These are phyloP conservation scores for Dicrostonyx torquatus DNA, from an alignment of 2,797 vertebrate species.

Conservation along the genomic window DNA sequence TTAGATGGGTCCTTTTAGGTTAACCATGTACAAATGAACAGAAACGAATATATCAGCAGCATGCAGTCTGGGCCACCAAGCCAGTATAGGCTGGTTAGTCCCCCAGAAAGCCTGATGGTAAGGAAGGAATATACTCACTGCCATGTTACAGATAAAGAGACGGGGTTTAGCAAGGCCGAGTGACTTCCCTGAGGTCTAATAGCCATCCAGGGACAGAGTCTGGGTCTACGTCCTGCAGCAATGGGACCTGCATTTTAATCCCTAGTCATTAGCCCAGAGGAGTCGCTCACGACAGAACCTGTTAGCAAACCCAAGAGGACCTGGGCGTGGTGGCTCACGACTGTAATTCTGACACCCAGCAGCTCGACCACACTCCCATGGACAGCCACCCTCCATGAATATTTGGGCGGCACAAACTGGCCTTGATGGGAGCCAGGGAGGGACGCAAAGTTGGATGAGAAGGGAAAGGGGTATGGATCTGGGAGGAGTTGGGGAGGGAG, in stretches of 20 bases:
- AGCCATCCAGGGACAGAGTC: not conserved
- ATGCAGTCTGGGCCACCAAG: not conserved
- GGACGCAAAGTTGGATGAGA: not conserved
- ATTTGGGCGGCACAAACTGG: not conserved
- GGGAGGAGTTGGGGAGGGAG: not conserved
- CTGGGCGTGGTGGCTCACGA: not conserved
- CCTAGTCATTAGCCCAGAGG: not conserved
- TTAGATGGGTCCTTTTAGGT: not conserved
- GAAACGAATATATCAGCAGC: not conserved
- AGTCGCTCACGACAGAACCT: not conserved
- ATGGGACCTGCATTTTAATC: not conserved
- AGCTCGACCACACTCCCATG: not conserved
- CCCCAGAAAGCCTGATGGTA: not conserved
- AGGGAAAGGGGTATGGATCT: not conserved
- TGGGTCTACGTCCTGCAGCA: not conserved
- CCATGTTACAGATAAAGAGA: not conserved
- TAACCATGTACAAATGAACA: not conserved
- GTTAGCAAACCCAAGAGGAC: not conserved
- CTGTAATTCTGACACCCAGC: not conserved
- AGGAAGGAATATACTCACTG: not conserved
- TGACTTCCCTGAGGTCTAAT: not conserved
- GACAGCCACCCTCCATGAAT: not conserved
- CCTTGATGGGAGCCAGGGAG: not conserved
- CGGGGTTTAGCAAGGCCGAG: not conserved
- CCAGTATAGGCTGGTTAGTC: not conserved